These are phyloP conservation scores for Thereva unica DNA, from an alignment of 2,888 invertebrate species.

Conservation along the genomic window DNA sequence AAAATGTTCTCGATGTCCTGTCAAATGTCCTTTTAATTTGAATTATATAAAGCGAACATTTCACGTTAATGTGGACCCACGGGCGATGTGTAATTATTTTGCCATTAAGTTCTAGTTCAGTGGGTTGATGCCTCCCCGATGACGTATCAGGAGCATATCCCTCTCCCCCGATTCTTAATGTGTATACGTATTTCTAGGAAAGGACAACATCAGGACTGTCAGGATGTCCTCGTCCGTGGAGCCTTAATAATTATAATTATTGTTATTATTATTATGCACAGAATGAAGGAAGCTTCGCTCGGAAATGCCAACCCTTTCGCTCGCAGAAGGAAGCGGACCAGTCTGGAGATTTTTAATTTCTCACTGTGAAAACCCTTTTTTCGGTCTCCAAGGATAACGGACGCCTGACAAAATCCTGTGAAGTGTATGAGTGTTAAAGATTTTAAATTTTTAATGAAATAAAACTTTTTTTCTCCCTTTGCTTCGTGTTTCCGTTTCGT, in stretches of 20 bases:
- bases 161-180: too few species aligned
- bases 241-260: too few species aligned
- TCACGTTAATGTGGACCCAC: conserved; percentile 10
- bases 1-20: conserved; percentile 18
- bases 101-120: conserved; percentile 17
- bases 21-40: conserved; percentile 41
- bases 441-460: conserved; percentile 27
- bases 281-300: too few species aligned
- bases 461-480: background rate
- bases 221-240: too few species aligned
- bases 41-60: conserved; percentile 29
- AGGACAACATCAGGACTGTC: too few species aligned
- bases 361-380: conserved; percentile 7
- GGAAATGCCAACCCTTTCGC: too few species aligned
- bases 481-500: background rate
- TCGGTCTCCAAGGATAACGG: too few species aligned
- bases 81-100: conserved; percentile 20
- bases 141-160: too few species aligned
- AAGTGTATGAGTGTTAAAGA: background rate
- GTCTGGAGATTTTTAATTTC: conserved; percentile 19
- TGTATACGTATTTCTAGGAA: too few species aligned
- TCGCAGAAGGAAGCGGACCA: background rate
- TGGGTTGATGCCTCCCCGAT: background rate
- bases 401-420: too few species aligned
- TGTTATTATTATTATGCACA: too few species aligned